phyloP scores from a whole-genome alignment of 2,113 vertebrate genomes.

The Hypanus sabinus region DNA sequence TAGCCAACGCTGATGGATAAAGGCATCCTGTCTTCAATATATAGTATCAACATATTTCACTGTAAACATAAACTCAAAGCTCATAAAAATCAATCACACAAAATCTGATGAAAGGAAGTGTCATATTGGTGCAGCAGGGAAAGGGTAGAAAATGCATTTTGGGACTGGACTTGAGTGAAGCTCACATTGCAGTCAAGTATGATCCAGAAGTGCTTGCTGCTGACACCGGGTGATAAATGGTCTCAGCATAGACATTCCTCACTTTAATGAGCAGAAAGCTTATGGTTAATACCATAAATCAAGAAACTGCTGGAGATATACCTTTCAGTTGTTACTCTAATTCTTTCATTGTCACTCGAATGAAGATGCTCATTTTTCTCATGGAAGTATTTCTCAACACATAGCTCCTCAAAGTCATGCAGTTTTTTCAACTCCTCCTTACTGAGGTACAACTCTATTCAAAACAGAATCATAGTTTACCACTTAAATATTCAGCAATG shows the following conservation, averaged over 20 bases:
- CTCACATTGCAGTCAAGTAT: background rate
- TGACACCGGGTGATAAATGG: background rate
- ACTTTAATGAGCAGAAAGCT: background rate
- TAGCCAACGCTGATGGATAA: background rate
- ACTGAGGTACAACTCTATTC: constrained; percentile 76
- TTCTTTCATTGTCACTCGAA: constrained; percentile 65
- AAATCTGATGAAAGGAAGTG: background rate
- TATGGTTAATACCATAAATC: constrained; percentile 2
- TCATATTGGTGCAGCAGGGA: background rate
- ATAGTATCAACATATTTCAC: background rate
- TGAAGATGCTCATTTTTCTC: constrained; percentile 66
- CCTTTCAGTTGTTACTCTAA: constrained; percentile 76
- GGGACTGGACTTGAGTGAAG: background rate
- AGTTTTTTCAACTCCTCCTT: constrained; percentile 82
- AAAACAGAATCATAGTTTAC: constrained; percentile 38
- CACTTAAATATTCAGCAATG: constrained; percentile 43
- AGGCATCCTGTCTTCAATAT: background rate
- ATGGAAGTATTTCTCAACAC: constrained; percentile 75
- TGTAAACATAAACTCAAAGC: background rate
- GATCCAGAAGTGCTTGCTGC: background rate
- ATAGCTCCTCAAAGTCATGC: constrained; percentile 87
- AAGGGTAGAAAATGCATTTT: background rate
- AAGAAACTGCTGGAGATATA: constrained; percentile 42
- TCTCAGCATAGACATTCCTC: background rate
- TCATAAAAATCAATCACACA: background rate